Base-by-base conservation (phyloP, 2,888 invertebrate genomes). In the Amiota minor region DNA sequence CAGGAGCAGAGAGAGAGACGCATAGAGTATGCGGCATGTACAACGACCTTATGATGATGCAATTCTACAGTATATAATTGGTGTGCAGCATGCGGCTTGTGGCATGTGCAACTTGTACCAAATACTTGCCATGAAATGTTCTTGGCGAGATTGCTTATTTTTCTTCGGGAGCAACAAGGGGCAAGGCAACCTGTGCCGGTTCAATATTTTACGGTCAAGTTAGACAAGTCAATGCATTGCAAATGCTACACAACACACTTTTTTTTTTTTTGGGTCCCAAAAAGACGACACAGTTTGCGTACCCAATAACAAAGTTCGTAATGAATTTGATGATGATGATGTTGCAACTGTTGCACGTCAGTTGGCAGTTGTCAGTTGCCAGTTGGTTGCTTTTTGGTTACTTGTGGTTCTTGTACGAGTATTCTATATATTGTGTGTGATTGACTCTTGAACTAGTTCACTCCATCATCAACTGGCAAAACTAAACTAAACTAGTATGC, bases 361-460 rank as follows among this genome's bases (percentile, higher is more conserved):
- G 53, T 53, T 14, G 14, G 11, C 16, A 12, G 14, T 1, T n/a
- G 20, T 10, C 11, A 11, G 59, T 59, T 16, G 56, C 55, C n/a
- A 56, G 55, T 56, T 56, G 16, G 55, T 16, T 56, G 18, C 55
- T n/a, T n/a, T n/a, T n/a, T n/a, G n/a, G n/a, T n/a, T n/a, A n/a
- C n/a, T n/a, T n/a, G 35, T 35, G 2, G 35, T 35, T 35, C 35
- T 35, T 35, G 35, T 35, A 35, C 35, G 6, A 35, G 35, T 35
- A 35, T 35, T 8, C 35, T 2, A 35, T 35, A 35, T 35, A 35
- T 35, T 35, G 35, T 68, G 65, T 53, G 67, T 46, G 50, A 23
- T 68, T 67, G 50, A 67, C 67, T 47, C 50, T 53, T 68, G 67
- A 68, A 68, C 67, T 68, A 68, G 67, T 68, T 68, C 67, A 53